These are phyloP conservation scores for Sympetrum striolatum DNA, from an alignment of 2,888 invertebrate genomes.

Conservation along the genomic window DNA sequence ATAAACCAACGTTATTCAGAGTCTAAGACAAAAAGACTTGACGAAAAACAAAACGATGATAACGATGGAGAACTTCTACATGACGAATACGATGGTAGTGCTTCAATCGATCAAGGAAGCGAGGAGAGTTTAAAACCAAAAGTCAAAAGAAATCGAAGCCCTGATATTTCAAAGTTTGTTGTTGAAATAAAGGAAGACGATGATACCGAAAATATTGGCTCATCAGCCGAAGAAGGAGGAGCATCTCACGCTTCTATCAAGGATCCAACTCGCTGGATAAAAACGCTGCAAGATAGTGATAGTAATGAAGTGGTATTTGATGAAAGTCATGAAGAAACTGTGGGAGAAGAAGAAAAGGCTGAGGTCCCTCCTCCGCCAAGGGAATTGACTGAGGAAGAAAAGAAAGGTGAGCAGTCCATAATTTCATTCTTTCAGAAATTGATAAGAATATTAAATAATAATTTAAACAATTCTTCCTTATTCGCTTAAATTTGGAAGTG, in stretches of 20 bases:
- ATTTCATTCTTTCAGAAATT: background rate
- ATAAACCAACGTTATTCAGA: background rate
- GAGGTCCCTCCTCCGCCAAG: constrained; percentile 58
- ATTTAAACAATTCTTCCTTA: background rate
- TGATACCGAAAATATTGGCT: background rate
- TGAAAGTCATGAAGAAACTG: constrained; percentile 58
- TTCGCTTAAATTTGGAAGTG: too few relatives aligned
- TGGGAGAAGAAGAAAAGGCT: constrained; percentile 64
- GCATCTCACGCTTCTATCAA: constrained; percentile 44
- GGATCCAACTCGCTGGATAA: constrained; percentile 37
- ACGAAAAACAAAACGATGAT: constrained; percentile 25
- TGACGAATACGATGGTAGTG: constrained; percentile 33
- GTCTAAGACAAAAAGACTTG: background rate
- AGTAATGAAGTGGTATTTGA: constrained; percentile 57
- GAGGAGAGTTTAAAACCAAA: constrained; percentile 38
- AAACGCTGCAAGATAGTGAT: constrained; percentile 44
- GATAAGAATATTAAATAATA: background rate
- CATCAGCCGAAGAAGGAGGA: constrained; percentile 46
- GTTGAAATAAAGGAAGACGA: constrained; percentile 49
- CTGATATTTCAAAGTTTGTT: constrained; percentile 58
- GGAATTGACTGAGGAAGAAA: constrained; percentile 69
- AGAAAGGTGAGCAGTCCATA: constrained; percentile 70
- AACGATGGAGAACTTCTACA: constrained; percentile 12
- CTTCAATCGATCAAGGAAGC: constrained; percentile 8
- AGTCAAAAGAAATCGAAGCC: constrained; percentile 53